A percentile compares a stretch with the other conserved stretches of the same genome.
Conservation (phyloP, 2,888 invertebrate genomes). For the Amblyjoppa fuscipennis region DNA sequence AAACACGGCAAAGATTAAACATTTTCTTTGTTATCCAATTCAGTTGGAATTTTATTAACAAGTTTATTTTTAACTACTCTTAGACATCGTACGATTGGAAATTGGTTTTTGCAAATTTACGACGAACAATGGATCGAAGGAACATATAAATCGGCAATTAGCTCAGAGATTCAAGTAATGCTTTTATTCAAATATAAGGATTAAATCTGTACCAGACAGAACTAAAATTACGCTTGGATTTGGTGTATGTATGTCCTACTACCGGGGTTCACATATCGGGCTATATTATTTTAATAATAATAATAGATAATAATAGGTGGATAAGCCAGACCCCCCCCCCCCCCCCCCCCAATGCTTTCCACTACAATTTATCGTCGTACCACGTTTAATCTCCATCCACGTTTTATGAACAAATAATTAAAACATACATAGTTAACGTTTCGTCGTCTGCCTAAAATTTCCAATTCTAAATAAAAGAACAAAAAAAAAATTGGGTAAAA, state of each 20-base stretch:
- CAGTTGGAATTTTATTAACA: too few species aligned
- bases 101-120: not conserved
- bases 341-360: slow-evolving; percentile 52
- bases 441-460: slow-evolving; percentile 38
- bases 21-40: not conserved
- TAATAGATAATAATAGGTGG: slow-evolving; percentile 63
- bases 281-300: slow-evolving; percentile 53
- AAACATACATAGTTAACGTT: slow-evolving; percentile 29
- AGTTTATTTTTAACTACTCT: too few species aligned
- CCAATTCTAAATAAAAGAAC: slow-evolving; percentile 22
- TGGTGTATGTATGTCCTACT: slow-evolving; percentile 80
- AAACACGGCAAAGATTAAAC: not conserved
- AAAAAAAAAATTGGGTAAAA: slow-evolving; percentile 19
- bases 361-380: slow-evolving; percentile 23
- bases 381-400: slow-evolving; percentile 12
- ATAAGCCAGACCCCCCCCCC: slow-evolving; percentile 61
- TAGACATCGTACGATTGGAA: not conserved
- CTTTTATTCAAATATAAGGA: slow-evolving; percentile 85
- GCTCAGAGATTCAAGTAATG: slow-evolving; percentile 79
- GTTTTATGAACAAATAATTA: slow-evolving; percentile 23
- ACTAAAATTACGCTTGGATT: slow-evolving; percentile 85
- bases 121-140: not conserved
- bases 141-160: slow-evolving; percentile 9
- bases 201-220: slow-evolving; percentile 85
- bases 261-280: slow-evolving; percentile 84